Evolutionary conservation across 2,888 invertebrate genomes (phyloP).

Genomic region (Drosophila antonietae): DNA sequence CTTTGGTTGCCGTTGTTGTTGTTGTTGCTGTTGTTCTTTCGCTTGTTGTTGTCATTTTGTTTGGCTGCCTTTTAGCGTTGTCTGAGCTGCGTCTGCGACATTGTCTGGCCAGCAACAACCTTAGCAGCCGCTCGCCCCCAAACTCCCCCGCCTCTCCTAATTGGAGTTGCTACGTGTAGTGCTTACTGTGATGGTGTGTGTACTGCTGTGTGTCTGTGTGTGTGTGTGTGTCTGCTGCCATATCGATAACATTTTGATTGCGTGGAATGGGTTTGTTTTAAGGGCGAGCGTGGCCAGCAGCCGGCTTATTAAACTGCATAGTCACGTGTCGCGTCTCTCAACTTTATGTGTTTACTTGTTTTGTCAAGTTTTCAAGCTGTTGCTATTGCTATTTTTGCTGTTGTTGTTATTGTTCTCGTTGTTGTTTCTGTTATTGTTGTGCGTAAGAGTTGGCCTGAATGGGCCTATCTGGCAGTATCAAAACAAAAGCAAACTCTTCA

Average conservation of each 20-base stretch:
- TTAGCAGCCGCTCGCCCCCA: too few species aligned
- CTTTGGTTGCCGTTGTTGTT: background rate
- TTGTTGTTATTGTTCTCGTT: background rate
- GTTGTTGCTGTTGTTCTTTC: conserved; percentile 22
- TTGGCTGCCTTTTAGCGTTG: conserved; percentile 42
- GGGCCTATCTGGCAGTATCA: background rate
- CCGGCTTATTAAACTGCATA: conserved; percentile 46
- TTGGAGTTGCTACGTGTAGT: conserved; percentile 20
- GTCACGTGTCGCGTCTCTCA: conserved; percentile 61
- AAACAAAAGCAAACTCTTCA: conserved; percentile 7
- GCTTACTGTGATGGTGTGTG: background rate
- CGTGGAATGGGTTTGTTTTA: background rate
- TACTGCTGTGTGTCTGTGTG: background rate
- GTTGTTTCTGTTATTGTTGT: conserved; percentile 1
- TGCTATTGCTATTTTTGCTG: conserved; percentile 1
- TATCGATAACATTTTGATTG: conserved; percentile 32
- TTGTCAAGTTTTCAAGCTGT: conserved; percentile 9
- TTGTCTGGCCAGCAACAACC: conserved; percentile 40
- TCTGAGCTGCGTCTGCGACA: conserved; percentile 58
- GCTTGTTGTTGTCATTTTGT: conserved; percentile 34
- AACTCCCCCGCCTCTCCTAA: background rate
- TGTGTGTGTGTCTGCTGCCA: conserved; percentile 1
- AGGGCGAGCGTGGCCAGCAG: background rate
- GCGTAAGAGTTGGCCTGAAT: conserved; percentile 14
- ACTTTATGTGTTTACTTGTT: conserved; percentile 37